Evolutionary conservation across 2,797 vertebrate species (phyloP).

Genomic region (Meda fulgida): DNA sequence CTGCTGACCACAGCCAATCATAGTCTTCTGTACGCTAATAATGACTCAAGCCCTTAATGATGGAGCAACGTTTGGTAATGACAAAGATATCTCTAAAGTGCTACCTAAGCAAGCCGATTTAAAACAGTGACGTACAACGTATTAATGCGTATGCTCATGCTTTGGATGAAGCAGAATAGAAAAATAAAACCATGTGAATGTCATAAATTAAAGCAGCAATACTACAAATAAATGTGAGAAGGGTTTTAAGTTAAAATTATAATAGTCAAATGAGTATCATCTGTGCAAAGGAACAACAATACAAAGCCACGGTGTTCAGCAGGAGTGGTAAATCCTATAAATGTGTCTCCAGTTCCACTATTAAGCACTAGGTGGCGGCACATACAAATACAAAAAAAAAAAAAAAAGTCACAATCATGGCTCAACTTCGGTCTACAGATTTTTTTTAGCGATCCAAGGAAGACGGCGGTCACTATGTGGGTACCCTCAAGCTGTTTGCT

Average conservation of each 20-base stretch:
- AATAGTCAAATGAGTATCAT: constrained; percentile 21
- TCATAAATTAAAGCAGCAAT: constrained; percentile 35
- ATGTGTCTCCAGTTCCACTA: constrained; percentile 56
- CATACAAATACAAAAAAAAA: constrained; percentile 53
- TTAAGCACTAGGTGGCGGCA: constrained; percentile 69
- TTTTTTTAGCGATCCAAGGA: constrained; percentile 31
- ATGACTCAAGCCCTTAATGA: constrained; percentile 68
- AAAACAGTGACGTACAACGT: constrained; percentile 33
- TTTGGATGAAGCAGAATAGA: constrained; percentile 19
- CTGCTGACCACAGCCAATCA: constrained; percentile 48
- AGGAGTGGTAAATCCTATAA: constrained; percentile 22
- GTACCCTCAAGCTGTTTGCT: constrained; percentile 67
- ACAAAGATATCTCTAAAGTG: constrained; percentile 70
- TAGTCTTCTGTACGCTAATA: constrained; percentile 57
- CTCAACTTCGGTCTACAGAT: constrained; percentile 35
- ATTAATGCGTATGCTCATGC: neutral
- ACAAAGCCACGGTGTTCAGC: constrained; percentile 22
- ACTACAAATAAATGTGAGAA: constrained; percentile 20
- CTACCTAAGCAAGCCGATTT: constrained; percentile 69
- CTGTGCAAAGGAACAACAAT: constrained; percentile 35
- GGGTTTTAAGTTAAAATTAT: constrained; percentile 11
- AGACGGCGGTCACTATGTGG: constrained; percentile 46
- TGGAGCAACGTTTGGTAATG: constrained; percentile 58
- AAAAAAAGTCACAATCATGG: constrained; percentile 31
- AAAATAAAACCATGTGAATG: constrained; percentile 46